Evolutionary conservation across 2,888 invertebrate genomes (phyloP).

Genomic region (Stegana nigrithorax): DNA sequence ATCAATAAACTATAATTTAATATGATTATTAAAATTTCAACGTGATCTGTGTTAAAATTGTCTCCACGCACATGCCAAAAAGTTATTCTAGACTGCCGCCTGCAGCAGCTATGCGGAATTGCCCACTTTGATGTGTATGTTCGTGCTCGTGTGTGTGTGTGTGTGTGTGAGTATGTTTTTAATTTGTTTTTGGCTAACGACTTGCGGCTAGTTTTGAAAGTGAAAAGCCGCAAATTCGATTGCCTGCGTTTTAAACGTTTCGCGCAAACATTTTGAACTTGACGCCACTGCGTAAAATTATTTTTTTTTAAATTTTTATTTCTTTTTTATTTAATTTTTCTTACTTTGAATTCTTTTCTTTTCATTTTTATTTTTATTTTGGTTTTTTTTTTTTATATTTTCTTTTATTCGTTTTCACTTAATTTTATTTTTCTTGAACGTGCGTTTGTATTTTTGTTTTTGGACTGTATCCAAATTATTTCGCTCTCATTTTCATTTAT

Average conservation of each 20-base stretch:
- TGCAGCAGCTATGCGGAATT: neutral
- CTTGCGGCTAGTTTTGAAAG: too few relatives aligned
- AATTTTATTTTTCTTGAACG: constrained; percentile 40
- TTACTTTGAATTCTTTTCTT: constrained; percentile 18
- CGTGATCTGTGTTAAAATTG: constrained; percentile 29
- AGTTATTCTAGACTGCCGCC: constrained; percentile 27
- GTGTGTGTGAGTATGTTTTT: too few relatives aligned
- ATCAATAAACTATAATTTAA: constrained; percentile 8
- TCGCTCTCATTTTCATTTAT: constrained; percentile 50
- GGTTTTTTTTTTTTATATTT: constrained; percentile 22
- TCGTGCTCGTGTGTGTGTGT: too few relatives aligned
- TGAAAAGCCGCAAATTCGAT: too few relatives aligned
- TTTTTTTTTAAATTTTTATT: constrained; percentile 5
- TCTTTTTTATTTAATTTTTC: constrained; percentile 19
- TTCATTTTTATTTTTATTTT: neutral
- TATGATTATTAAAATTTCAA: neutral
- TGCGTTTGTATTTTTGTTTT: constrained; percentile 40
- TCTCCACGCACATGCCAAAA: constrained; percentile 24
- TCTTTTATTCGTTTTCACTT: too few relatives aligned
- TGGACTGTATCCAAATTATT: constrained; percentile 49
- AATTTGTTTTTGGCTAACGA: too few relatives aligned
- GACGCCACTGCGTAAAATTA: constrained; percentile 10
- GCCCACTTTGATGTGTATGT: too few relatives aligned
- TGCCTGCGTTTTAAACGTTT: constrained; percentile 27
- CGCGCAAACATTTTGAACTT: constrained; percentile 26